Base-by-base conservation (phyloP, 1,140 invertebrate species). In the Chionoecetes opilio region DNA sequence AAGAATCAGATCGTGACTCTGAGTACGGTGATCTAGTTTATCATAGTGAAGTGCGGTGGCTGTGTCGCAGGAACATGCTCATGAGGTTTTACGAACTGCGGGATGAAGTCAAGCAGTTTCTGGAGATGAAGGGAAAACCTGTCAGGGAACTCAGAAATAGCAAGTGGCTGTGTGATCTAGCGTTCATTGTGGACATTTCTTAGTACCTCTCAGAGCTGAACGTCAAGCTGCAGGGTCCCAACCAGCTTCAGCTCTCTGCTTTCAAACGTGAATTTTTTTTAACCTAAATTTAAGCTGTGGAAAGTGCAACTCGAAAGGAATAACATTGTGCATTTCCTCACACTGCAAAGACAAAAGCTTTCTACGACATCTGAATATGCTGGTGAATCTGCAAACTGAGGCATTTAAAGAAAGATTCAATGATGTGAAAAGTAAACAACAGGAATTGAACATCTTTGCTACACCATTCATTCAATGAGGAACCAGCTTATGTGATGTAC, bases 381-480 rank as follows among this genome's bases (percentile, higher is more conserved):
- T n/a, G n/a, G n/a, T n/a, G n/a, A n/a, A 14, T 53, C 5, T 38
- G 41, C 41, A 41, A 38, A 37, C 86, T 88, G 90, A 92, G 90
- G 32, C 46, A 63, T 92, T 92, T 92, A 82, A 34, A 5, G 90
- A 92, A 92, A 92, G 53, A 32, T 82, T 92, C 90, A 75, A 34
- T 41, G 90, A 38, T 6, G 31, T 92, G 46, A 92, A 82, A 93
- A 93, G 82, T 93, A 85, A n/a, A n/a, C n/a, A n/a, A n/a, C n/a
- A n/a, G n/a, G n/a, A n/a, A n/a, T n/a, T n/a, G n/a, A n/a, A n/a
- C 38, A 93, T 85, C 82, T 85, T 93, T 93, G 35, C 92, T 93
- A 84, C 35, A 93, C 75, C n/a, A n/a, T n/a, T n/a, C 82, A 11
- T 86, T 93, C 31, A 85, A 86, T 93, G 92, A 84, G 92, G 92